phyloP scores from a whole-genome alignment of 2,113 vertebrate species.

The Antennarius striatus region DNA sequence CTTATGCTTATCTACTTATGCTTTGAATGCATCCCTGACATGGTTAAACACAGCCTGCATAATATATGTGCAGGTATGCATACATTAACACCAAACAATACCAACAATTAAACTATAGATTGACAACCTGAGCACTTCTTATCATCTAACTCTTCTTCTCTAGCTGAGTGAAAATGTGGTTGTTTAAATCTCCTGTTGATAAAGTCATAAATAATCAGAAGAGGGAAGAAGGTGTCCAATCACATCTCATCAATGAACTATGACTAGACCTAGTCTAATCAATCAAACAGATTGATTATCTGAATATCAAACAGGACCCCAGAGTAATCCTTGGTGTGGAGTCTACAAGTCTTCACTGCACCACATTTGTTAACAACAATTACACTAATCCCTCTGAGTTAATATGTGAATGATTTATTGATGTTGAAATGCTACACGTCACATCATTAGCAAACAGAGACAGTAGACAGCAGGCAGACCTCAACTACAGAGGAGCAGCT shows the following conservation, averaged over 20 bases:
- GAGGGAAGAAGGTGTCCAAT: neutral
- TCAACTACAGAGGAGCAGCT: slow-evolving; percentile 7
- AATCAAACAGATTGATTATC: slow-evolving; percentile 1
- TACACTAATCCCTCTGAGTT: slow-evolving; percentile 14
- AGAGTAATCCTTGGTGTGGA: neutral
- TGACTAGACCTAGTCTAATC: neutral
- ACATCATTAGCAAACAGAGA: slow-evolving; percentile 22
- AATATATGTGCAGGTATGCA: neutral
- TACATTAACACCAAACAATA: too few species aligned
- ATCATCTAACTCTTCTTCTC: neutral
- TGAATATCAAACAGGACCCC: neutral
- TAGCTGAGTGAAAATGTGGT: neutral
- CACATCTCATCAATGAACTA: neutral
- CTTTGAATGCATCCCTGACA: neutral
- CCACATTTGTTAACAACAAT: slow-evolving; percentile 16
- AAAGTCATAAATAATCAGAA: slow-evolving; percentile 4
- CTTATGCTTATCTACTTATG: too few species aligned
- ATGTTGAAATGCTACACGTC: slow-evolving; percentile 9
- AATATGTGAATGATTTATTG: slow-evolving; percentile 29
- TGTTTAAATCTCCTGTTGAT: neutral
- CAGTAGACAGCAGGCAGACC: slow-evolving; percentile 1
- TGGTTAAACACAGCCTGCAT: neutral
- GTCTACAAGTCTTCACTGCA: neutral
- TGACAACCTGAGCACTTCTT: neutral
- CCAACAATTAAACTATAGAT: neutral